phyloP scores from a whole-genome alignment of 2,113 vertebrate genomes.

The Heterochromis multidens region DNA sequence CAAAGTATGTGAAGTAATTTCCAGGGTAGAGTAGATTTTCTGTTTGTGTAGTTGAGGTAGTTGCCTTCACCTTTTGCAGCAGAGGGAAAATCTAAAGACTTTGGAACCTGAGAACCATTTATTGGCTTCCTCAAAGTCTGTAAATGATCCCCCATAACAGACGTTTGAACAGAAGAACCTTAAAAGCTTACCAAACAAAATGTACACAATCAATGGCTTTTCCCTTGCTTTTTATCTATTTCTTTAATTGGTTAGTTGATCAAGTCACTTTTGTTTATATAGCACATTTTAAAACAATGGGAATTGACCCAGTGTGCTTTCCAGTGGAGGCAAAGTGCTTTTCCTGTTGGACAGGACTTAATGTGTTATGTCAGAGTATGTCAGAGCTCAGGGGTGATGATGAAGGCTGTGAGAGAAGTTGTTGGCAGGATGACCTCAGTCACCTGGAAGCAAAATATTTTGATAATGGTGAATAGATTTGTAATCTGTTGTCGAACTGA shows the following conservation, averaged over 20 bases:
- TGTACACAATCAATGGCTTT: not conserved
- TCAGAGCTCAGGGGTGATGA: no score
- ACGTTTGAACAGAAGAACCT: not conserved
- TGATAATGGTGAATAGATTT: no score
- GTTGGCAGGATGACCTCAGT: no score
- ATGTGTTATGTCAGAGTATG: not conserved
- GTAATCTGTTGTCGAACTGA: no score
- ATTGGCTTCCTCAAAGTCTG: not conserved
- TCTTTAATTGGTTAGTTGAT: not conserved
- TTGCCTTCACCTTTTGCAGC: not conserved
- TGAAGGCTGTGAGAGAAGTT: no score
- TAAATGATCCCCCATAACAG: not conserved
- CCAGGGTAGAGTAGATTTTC: not conserved
- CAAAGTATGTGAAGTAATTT: not conserved
- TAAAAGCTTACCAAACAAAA: not conserved
- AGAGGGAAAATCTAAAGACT: not conserved
- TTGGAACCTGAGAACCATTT: not conserved
- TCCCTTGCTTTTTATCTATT: not conserved
- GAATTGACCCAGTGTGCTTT: not conserved
- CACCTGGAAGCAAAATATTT: no score
- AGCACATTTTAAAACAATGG: not conserved
- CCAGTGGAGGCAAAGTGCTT: not conserved
- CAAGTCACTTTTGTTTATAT: not conserved
- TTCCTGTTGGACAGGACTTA: not conserved
- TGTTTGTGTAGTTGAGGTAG: not conserved